Evolutionary conservation across 2,888 invertebrate species (phyloP).

Genomic region (Acanthacorydalis orientalis): DNA sequence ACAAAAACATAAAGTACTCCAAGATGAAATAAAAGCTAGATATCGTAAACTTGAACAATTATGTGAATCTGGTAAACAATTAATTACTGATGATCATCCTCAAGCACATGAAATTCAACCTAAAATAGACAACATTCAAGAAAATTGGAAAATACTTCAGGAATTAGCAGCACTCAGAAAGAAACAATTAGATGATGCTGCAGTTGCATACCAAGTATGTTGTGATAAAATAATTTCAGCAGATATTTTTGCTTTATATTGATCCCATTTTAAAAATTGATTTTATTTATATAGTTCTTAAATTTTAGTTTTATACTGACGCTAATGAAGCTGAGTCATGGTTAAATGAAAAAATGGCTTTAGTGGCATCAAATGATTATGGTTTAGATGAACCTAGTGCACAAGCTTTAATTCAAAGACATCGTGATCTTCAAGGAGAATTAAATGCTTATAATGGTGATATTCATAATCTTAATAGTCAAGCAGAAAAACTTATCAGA

Average conservation of each 20-base stretch:
- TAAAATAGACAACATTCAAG: constrained; percentile 58
- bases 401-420: constrained; percentile 71
- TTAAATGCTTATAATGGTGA: constrained; percentile 77
- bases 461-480: constrained; percentile 60
- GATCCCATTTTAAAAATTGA: constrained; percentile 2
- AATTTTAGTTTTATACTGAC: constrained; percentile 72
- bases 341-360: constrained; percentile 88
- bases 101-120: constrained; percentile 66
- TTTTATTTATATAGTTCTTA: constrained; percentile 1
- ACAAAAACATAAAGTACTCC: constrained; percentile 80
- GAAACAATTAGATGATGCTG: constrained; percentile 68
- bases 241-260: not conserved
- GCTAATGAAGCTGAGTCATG: constrained; percentile 96
- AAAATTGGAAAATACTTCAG: constrained; percentile 81
- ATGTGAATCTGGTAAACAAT: constrained; percentile 49
- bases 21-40: constrained; percentile 75
- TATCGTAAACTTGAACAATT: constrained; percentile 54
- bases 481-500: constrained; percentile 58
- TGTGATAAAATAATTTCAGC: not conserved
- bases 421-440: constrained; percentile 75
- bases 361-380: constrained; percentile 77
- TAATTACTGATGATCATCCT: constrained; percentile 69
- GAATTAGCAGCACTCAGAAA: constrained; percentile 59
- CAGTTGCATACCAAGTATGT: constrained; percentile 73
- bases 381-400: constrained; percentile 87